Conservation (phyloP, 1,140 invertebrate species). For the Scaptomyza hsui region DNA sequence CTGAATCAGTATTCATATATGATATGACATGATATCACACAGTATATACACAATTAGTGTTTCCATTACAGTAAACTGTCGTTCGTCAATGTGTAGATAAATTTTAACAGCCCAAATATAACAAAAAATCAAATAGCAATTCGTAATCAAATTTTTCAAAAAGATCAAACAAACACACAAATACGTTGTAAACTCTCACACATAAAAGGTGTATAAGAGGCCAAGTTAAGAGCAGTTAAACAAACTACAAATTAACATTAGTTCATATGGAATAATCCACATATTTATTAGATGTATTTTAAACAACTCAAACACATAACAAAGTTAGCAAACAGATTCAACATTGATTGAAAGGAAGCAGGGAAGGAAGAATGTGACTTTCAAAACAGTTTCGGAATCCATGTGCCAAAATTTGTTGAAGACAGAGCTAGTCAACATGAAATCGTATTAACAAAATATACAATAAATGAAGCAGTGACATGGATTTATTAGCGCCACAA, state of each 20-base stretch:
- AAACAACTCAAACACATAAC: constrained; percentile 64
- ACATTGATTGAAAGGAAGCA: constrained; percentile 4
- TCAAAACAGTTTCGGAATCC: constrained; percentile 71
- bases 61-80: constrained; percentile 73
- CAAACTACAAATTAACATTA: constrained; percentile 75
- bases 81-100: constrained; percentile 77
- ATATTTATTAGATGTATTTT: constrained; percentile 74
- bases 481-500: constrained; percentile 44
- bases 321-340: constrained; percentile 43
- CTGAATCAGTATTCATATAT: constrained; percentile 74
- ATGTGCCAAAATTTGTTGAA: constrained; percentile 78
- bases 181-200: constrained; percentile 16
- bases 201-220: not conserved
- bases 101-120: constrained; percentile 64
- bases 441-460: constrained; percentile 67
- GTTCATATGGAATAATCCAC: constrained; percentile 70
- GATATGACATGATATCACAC: constrained; percentile 63
- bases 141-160: constrained; percentile 71
- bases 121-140: constrained; percentile 66
- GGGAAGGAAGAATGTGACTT: constrained; percentile 16
- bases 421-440: constrained; percentile 34
- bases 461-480: constrained; percentile 58
- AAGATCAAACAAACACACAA: constrained; percentile 39
- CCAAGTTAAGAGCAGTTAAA: constrained; percentile 57
- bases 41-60: constrained; percentile 62